Conservation (phyloP, 2,888 invertebrate species). For the Synergus itoensis region DNA sequence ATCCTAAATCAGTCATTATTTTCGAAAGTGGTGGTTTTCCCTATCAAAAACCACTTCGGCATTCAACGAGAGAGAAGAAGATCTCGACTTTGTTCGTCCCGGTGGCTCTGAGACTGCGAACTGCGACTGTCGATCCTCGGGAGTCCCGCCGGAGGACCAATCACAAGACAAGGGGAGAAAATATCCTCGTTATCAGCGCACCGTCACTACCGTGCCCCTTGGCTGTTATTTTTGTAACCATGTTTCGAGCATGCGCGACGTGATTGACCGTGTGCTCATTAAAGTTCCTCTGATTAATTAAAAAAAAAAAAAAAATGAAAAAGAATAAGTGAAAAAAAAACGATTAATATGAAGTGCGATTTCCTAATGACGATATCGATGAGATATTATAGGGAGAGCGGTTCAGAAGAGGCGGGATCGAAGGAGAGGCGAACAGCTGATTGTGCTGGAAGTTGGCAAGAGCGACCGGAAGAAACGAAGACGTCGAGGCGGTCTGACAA, state of each 20-base stretch:
- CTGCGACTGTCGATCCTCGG: constrained; percentile 2
- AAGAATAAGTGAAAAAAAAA: constrained; percentile 48
- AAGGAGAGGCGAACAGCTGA: constrained; percentile 53
- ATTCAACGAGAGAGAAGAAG: constrained; percentile 42
- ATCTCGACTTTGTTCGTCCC: constrained; percentile 33
- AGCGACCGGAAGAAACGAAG: constrained; percentile 57
- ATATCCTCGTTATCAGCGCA: constrained; percentile 44
- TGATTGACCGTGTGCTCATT: constrained; percentile 58
- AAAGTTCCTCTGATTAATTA: constrained; percentile 67
- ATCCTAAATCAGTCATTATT: neutral
- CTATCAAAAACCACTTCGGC: constrained; percentile 15
- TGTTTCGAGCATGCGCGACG: constrained; percentile 54
- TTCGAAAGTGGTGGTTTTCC: constrained; percentile 2
- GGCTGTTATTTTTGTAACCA: constrained; percentile 73
- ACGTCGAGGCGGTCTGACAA: constrained; percentile 67
- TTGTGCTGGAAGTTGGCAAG: constrained; percentile 47
- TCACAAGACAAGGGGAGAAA: constrained; percentile 13
- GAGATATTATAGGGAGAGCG: constrained; percentile 4
- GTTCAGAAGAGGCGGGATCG: constrained; percentile 50
- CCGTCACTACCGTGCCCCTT: constrained; percentile 57
- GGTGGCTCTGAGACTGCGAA: constrained; percentile 26
- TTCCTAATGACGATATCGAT: constrained; percentile 42
- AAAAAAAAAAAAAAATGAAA: constrained; percentile 47
- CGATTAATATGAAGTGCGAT: constrained; percentile 46
- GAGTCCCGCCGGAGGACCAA: constrained; percentile 28